Conservation (phyloP, 2,888 invertebrate genomes). For the Mechanitis messenoides region DNA sequence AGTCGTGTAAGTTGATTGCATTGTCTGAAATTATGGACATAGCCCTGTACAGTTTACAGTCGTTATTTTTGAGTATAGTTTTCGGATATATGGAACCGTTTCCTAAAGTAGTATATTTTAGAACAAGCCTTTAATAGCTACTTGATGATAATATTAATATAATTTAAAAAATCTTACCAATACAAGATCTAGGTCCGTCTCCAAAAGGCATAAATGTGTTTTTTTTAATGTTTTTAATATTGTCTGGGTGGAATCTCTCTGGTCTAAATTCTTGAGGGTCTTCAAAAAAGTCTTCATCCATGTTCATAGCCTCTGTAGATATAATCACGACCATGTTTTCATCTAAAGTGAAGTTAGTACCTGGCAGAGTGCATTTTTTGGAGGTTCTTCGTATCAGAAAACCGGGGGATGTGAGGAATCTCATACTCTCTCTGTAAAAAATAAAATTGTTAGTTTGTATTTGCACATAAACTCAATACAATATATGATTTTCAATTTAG, state of each 20-base stretch:
- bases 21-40: too few species aligned
- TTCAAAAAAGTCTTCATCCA: conserved; percentile 32
- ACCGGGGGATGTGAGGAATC: conserved; percentile 28
- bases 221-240: conserved; percentile 24
- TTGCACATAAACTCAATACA: not conserved
- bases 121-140: too few species aligned
- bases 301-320: conserved; percentile 25
- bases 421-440: conserved; percentile 42
- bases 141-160: not conserved
- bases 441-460: not conserved
- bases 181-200: conserved; percentile 32
- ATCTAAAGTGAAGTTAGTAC: conserved; percentile 29
- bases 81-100: too few species aligned
- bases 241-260: conserved; percentile 32
- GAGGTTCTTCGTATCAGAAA: conserved; percentile 27
- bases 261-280: conserved; percentile 33
- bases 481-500: too few species aligned
- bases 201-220: conserved; percentile 31
- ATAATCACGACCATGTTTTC: conserved; percentile 28
- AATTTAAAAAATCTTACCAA: conserved; percentile 22
- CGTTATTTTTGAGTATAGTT: too few species aligned
- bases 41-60: too few species aligned
- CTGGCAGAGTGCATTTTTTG: conserved; percentile 31
- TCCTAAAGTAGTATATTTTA: too few species aligned
- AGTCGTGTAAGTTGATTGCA: too few species aligned